phyloP scores from a whole-genome alignment of 2,113 vertebrate species.

The Numenius arquata region DNA sequence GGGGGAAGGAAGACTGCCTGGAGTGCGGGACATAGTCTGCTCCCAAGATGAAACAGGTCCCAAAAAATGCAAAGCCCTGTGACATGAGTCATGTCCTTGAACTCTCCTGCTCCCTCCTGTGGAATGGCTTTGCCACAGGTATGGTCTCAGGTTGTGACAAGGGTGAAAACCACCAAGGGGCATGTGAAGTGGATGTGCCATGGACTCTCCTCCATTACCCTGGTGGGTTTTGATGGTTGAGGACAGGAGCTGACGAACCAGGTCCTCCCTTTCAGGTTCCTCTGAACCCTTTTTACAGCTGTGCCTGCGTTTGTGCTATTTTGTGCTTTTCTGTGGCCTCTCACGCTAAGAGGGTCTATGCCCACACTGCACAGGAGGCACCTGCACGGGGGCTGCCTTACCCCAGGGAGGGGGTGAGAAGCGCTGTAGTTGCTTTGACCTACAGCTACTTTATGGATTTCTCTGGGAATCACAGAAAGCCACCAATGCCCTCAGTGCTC shows the following conservation, averaged over 20 bases:
- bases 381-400: neutral
- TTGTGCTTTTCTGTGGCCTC: neutral
- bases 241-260: neutral
- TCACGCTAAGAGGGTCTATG: neutral
- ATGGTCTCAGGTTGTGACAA: neutral
- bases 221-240: neutral
- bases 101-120: neutral
- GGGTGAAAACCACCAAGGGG: neutral
- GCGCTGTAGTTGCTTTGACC: neutral
- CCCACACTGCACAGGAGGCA: neutral
- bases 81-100: neutral
- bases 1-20: neutral
- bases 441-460: neutral
- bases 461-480: neutral
- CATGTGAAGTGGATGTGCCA: neutral
- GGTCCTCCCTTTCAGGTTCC: neutral
- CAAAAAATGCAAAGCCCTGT: constrained; percentile 2
- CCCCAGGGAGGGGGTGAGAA: neutral
- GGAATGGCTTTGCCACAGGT: neutral
- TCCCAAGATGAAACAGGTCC: neutral
- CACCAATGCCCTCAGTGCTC: neutral
- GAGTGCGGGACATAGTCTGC: neutral
- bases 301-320: neutral
- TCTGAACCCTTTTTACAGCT: neutral
- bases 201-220: neutral